These are phyloP conservation scores for Polydrusus tereticollis DNA, from an alignment of 2,888 invertebrate genomes.

Conservation along the genomic window DNA sequence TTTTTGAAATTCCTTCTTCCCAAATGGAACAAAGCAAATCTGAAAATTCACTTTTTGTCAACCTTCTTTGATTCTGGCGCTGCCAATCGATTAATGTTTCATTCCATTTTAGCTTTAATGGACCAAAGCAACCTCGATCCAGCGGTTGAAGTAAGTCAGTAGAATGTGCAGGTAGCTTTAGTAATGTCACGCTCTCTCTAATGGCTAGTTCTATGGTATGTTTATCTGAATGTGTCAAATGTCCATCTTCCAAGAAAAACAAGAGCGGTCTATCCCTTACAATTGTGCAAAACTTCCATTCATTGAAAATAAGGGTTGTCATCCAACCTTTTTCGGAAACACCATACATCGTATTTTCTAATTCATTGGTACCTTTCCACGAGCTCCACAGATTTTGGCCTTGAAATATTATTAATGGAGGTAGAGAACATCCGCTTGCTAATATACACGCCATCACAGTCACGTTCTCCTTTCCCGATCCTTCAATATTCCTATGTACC, in stretches of 20 bases:
- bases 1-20: neutral
- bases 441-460: constrained; percentile 37
- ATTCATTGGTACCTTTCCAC: constrained; percentile 48
- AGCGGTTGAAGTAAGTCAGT: constrained; percentile 36
- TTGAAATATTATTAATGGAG: constrained; percentile 12
- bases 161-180: neutral
- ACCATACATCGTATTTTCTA: constrained; percentile 38
- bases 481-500: constrained; percentile 45
- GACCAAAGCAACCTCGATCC: constrained; percentile 47
- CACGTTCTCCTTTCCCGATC: constrained; percentile 37
- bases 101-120: neutral
- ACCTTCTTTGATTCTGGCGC: neutral
- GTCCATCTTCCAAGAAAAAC: constrained; percentile 50
- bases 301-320: constrained; percentile 47
- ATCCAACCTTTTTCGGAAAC: constrained; percentile 50
- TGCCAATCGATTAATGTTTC: neutral
- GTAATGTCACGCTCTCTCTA: constrained; percentile 25
- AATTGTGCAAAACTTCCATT: constrained; percentile 47
- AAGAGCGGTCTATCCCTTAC: constrained; percentile 48
- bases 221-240: constrained; percentile 48
- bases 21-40: constrained; percentile 4
- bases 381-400: constrained; percentile 40
- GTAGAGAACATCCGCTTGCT: constrained; percentile 26
- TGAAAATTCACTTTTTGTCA: constrained; percentile 19
- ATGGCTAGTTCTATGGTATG: constrained; percentile 44